Base-by-base conservation (phyloP, 2,888 invertebrate genomes). In the Mellilla xanthometata region DNA sequence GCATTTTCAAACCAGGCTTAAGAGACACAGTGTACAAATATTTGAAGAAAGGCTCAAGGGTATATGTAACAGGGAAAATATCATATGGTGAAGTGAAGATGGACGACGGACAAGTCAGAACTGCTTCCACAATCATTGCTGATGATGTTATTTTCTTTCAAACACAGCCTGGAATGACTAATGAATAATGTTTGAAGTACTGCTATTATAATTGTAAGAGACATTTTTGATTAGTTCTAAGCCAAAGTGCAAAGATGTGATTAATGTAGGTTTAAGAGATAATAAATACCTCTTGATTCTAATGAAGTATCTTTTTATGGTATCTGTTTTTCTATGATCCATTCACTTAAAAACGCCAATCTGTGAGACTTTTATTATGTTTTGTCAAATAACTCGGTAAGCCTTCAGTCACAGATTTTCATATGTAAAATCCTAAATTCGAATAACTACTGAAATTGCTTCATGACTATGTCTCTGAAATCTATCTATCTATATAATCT, bases 131-230 rank as follows among this genome's bases (percentile, higher is more conserved):
- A 13, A 92, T 97, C 38, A 92, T 96, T 59, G 97, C 97, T 6
- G 96, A 97, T 68, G 96, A 97, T 70, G 91, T 97, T 1, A 93
- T 97, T 68, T 96, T 96, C 76, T 94, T 96, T 81, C 92, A 94
- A 68, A 75, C 66, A 49, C 68, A 70, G 7, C 59, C 68, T 28
- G 56, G 62, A 39, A 73, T 68, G 30, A 2, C 34, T 8, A 24
- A 27, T n/a, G 28, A 36, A 19, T 36, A 28, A 12, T 11, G 26
- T 35, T 27, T 3, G 19, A 22, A 19, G 7, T 6, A 23, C 7
- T 23, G 23, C 2, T 23, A 7, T 23, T 2, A 2, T 23, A 7
- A 32, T 35, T 15, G 12, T 19, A 40, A 39, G 46, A 39, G 41
- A 35, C 40, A 52, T 42, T 56, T 54, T 56, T 52, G 38, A 42